A percentile compares a stretch with the other conserved stretches of the same genome.
phyloP scores from a whole-genome alignment of 2,888 invertebrate genomes.

The Neoscelio sp. region DNA sequence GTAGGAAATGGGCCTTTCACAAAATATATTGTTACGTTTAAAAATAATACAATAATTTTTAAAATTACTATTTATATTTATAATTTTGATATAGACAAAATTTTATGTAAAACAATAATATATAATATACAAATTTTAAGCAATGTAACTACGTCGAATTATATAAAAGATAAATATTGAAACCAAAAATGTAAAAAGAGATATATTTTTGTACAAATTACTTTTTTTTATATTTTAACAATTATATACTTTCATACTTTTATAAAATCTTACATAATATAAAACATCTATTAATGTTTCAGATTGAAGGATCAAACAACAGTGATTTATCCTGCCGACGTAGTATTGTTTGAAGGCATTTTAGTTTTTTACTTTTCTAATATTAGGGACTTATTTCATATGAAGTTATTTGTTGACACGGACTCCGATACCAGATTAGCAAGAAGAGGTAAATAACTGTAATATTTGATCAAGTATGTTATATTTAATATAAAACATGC shows the following conservation, averaged over 20 bases:
- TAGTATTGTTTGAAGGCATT: conserved; percentile 98
- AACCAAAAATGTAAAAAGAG: no score
- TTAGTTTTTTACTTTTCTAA: conserved; percentile 98
- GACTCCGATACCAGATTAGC: conserved; percentile 99
- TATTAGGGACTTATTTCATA: conserved; percentile 97
- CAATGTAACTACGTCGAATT: no score
- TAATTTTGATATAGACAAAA: no score
- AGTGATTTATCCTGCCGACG: conserved; percentile 97
- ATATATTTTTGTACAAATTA: no score
- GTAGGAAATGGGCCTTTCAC: no score
- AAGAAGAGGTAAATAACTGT: conserved; percentile 89
- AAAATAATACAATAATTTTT: no score
- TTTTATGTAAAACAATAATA: no score
- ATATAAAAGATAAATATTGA: no score
- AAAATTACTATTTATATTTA: no score
- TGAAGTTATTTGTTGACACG: conserved; percentile 99
- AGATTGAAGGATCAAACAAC: conserved; percentile 86
- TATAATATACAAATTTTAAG: no score
- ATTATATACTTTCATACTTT: neutral
- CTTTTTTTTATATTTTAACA: neutral
- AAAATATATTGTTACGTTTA: no score
- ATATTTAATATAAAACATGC: conserved; percentile 6
- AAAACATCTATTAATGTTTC: conserved; percentile 31
- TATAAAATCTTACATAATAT: neutral
- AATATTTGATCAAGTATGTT: conserved; percentile 4